Evolutionary conservation across 1,140 invertebrate genomes (phyloP).

Genomic region (Pachyrhynchus sulphureomaculatus): DNA sequence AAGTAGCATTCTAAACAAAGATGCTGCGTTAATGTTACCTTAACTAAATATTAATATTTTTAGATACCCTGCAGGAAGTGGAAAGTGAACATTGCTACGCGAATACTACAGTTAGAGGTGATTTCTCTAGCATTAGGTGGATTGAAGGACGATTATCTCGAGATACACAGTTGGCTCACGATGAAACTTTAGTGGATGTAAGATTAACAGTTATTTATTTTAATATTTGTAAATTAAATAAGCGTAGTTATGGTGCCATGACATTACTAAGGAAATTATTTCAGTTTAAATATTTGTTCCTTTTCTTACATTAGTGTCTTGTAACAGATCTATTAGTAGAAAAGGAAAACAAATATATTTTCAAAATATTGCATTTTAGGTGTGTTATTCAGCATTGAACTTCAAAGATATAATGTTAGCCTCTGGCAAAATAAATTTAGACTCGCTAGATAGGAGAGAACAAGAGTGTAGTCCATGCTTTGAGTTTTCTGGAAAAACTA

Average conservation of each 20-base stretch:
- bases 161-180: slow-evolving; percentile 52
- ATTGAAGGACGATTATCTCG: slow-evolving; percentile 62
- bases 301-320: too few relatives aligned
- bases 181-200: slow-evolving; percentile 42
- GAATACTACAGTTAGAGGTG: slow-evolving; percentile 77
- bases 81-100: slow-evolving; percentile 70
- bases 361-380: too few relatives aligned
- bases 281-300: too few relatives aligned
- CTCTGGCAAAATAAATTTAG: slow-evolving; percentile 68
- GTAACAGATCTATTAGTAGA: too few relatives aligned
- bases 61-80: slow-evolving; percentile 45
- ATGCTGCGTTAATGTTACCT: too few relatives aligned
- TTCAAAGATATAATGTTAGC: slow-evolving; percentile 80
- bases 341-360: too few relatives aligned
- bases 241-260: too few relatives aligned
- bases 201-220: too few relatives aligned
- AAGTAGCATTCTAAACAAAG: too few relatives aligned
- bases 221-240: too few relatives aligned
- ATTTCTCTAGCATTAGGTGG: slow-evolving; percentile 85
- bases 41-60: background rate
- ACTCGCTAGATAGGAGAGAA: slow-evolving; percentile 59
- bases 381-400: slow-evolving; percentile 70
- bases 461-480: slow-evolving; percentile 72
- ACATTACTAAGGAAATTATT: too few relatives aligned
- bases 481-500: slow-evolving; percentile 67